These are phyloP conservation scores for Hemistola chrysoprasaria DNA, from an alignment of 2,888 invertebrate species.

Conservation along the genomic window DNA sequence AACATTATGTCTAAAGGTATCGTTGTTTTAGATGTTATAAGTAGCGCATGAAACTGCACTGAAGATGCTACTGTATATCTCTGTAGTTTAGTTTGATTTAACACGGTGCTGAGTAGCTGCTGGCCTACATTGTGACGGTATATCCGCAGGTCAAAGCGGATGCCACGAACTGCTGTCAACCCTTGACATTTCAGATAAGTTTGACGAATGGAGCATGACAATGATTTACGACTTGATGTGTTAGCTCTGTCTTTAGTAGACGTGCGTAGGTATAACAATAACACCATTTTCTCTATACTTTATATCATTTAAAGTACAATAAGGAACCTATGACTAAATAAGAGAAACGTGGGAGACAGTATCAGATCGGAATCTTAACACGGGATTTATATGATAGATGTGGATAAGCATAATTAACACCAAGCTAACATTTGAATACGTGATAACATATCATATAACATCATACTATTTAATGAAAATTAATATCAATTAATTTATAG, in stretches of 20 bases:
- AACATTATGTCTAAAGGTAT: constrained; percentile 42
- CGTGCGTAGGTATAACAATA: too few relatives aligned
- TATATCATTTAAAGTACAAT: too few relatives aligned
- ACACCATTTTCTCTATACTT: too few relatives aligned
- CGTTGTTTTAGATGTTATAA: constrained; percentile 50
- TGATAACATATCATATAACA: constrained; percentile 46
- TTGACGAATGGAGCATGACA: constrained; percentile 70
- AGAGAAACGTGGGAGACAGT: too few relatives aligned
- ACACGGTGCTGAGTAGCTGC: constrained; percentile 12
- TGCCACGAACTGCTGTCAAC: constrained; percentile 76
- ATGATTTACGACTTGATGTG: constrained; percentile 60
- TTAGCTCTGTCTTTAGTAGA: constrained; percentile 42
- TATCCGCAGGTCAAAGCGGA: constrained; percentile 64
- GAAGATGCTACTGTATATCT: constrained; percentile 41
- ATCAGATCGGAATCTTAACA: too few relatives aligned
- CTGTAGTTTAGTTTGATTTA: constrained; percentile 39
- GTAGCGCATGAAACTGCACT: constrained; percentile 33
- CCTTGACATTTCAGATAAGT: constrained; percentile 74
- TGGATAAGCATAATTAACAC: constrained; percentile 36
- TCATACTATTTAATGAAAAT: constrained; percentile 34
- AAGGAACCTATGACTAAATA: too few relatives aligned
- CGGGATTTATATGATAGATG: too few relatives aligned
- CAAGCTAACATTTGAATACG: constrained; percentile 34
- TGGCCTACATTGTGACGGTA: constrained; percentile 49
- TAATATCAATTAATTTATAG: constrained; percentile 34